A percentile compares a stretch with the other conserved stretches of the same genome.
Conservation (phyloP, 2,888 invertebrate species). For the Pristionchus fissidentatus region DNA sequence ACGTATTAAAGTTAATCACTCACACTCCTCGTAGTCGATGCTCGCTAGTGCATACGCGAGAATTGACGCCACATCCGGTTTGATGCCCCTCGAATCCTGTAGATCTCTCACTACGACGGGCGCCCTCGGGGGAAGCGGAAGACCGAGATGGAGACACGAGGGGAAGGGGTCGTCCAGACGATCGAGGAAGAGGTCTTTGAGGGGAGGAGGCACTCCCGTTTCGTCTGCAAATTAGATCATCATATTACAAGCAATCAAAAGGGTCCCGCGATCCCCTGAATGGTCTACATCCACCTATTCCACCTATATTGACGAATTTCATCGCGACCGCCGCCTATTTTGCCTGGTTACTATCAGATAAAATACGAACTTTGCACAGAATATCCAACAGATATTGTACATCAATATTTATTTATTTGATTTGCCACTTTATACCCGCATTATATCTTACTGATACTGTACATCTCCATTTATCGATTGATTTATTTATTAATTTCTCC, state of each 20-base stretch:
- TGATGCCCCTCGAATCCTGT: conserved; percentile 60
- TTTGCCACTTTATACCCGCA: neutral
- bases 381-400: neutral
- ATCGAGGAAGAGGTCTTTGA: conserved; percentile 44
- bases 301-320: no score
- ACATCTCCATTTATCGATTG: neutral
- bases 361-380: no score
- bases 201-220: conserved; percentile 32
- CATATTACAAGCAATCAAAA: neutral
- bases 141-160: conserved; percentile 60
- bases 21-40: conserved; percentile 81
- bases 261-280: neutral
- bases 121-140: conserved; percentile 58
- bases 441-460: neutral
- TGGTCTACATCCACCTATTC: no score
- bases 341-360: no score
- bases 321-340: no score
- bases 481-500: neutral
- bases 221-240: neutral
- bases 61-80: conserved; percentile 78
- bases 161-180: conserved; percentile 67
- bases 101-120: conserved; percentile 69
- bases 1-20: no score
- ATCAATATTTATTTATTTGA: neutral
- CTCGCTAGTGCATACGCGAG: conserved; percentile 88